These are phyloP conservation scores for Tauraco erythrolophus DNA, from an alignment of 2,113 vertebrate species.

Conservation along the genomic window DNA sequence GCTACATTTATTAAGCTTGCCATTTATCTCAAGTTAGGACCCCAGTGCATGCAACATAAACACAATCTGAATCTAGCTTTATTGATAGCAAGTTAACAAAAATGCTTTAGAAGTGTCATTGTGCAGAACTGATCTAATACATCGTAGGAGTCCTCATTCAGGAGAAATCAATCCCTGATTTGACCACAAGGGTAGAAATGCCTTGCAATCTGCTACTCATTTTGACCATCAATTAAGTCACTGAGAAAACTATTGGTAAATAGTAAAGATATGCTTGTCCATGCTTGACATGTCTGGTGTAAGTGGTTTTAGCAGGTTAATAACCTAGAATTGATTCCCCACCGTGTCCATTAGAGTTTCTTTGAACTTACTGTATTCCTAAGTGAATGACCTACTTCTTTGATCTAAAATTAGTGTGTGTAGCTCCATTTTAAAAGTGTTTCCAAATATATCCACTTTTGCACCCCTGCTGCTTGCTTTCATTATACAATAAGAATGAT, in stretches of 20 bases:
- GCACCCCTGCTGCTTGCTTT: neutral
- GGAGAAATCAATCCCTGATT: neutral
- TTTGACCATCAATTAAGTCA: neutral
- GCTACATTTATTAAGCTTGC: neutral
- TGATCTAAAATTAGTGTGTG: conserved; percentile 29
- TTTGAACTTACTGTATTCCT: conserved; percentile 5
- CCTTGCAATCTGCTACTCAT: neutral
- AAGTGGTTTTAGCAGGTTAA: neutral
- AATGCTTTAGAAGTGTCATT: neutral
- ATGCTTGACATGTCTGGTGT: rapidly evolving
- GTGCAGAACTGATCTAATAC: neutral
- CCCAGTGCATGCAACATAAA: neutral
- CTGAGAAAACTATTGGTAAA: neutral
- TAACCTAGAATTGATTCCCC: neutral
- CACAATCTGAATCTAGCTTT: neutral
- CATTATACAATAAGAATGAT: neutral
- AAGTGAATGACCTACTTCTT: conserved; percentile 11
- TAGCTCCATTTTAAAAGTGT: neutral
- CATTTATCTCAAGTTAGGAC: neutral
- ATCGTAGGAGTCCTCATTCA: neutral
- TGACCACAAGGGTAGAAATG: neutral
- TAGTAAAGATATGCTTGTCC: neutral
- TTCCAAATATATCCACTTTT: conserved; percentile 1
- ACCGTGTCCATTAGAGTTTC: neutral
- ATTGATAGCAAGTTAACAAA: neutral